Conservation (phyloP, 2,113 vertebrate genomes). For the Solenodon paradoxus region DNA sequence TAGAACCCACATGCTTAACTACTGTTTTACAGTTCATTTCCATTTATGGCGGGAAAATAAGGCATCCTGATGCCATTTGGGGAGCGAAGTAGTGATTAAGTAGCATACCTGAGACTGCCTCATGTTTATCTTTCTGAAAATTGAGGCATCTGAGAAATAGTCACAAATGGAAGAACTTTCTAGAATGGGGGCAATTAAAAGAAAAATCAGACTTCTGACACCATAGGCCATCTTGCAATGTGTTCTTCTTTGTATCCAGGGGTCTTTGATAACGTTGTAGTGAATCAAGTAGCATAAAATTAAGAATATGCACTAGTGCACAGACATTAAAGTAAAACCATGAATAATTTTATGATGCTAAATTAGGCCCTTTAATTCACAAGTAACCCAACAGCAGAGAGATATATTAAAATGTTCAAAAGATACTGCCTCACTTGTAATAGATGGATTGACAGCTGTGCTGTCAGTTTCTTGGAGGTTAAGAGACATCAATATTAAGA, state of each 20-base stretch:
- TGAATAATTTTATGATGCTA: not conserved
- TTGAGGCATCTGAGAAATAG: not conserved
- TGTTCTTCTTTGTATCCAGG: not conserved
- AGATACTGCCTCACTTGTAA: not conserved
- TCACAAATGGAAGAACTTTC: not conserved
- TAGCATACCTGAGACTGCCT: not conserved
- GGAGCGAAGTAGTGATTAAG: not conserved
- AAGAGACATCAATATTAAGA: not conserved
- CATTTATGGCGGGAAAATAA: not conserved
- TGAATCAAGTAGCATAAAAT: not conserved
- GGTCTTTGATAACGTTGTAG: not conserved
- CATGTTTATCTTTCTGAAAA: not conserved
- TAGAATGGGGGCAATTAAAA: not conserved
- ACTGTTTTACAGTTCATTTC: not conserved
- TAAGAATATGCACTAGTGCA: not conserved
- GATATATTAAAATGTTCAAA: not conserved
- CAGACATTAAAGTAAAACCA: not conserved
- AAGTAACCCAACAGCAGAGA: not conserved
- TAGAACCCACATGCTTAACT: not conserved
- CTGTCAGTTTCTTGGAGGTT: not conserved
- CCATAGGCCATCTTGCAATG: not conserved
- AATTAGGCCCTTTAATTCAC: not conserved
- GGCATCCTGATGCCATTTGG: not conserved
- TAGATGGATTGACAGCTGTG: not conserved
- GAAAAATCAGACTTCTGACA: not conserved